phyloP scores from a whole-genome alignment of 2,113 vertebrate genomes.

The Origma solitaria region DNA sequence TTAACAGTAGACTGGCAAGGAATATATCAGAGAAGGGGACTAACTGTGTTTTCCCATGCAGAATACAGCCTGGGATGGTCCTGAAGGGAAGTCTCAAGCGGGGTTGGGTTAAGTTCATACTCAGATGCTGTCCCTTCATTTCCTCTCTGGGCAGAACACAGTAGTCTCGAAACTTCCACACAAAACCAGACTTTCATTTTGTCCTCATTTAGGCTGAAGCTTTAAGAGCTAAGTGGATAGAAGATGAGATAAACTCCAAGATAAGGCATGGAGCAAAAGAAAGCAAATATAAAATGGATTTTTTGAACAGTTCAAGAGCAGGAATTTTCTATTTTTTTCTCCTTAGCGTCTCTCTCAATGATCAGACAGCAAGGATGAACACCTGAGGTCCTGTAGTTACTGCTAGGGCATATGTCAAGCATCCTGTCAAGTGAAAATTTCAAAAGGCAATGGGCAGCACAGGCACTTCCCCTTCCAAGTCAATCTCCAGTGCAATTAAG shows the following conservation, averaged over 20 bases:
- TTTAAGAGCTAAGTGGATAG: not conserved
- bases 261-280: not conserved
- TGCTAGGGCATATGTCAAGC: not conserved
- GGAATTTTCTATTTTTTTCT: not conserved
- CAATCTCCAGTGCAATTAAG: not conserved
- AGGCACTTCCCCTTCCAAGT: not conserved
- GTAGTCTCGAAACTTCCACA: not conserved
- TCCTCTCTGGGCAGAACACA: fast-evolving
- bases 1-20: not conserved
- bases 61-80: not conserved
- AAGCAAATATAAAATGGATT: not conserved
- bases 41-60: not conserved
- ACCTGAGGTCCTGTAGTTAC: not conserved
- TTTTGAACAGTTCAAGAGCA: not conserved
- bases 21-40: not conserved
- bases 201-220: not conserved
- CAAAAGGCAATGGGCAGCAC: not conserved
- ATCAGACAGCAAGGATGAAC: not conserved
- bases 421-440: not conserved
- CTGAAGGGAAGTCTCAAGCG: not conserved
- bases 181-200: not conserved
- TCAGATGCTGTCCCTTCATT: not conserved
- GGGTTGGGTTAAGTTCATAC: not conserved
- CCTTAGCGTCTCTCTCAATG: not conserved
- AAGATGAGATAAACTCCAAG: not conserved